Percentiles rank a stretch among this genome's conserved stretches.
phyloP scores from a whole-genome alignment of 2,888 invertebrate genomes.

The Cheilosia grossa region DNA sequence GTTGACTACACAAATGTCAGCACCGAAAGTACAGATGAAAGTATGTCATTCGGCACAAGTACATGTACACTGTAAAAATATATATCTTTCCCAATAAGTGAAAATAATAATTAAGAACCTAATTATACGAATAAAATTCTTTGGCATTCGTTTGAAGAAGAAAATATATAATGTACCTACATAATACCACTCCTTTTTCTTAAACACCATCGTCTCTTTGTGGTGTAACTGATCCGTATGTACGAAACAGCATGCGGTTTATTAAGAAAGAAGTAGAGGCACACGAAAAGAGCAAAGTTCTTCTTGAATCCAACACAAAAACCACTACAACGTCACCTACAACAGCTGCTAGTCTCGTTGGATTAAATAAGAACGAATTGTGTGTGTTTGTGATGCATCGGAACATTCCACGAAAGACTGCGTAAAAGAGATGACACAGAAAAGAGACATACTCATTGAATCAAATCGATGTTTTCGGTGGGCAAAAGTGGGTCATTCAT shows the following conservation, averaged over 20 bases:
- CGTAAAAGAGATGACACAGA: neutral
- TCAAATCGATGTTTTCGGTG: constrained; percentile 30
- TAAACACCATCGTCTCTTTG: neutral
- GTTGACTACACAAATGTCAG: too few relatives aligned
- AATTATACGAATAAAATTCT: too few relatives aligned
- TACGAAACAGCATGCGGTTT: constrained; percentile 14
- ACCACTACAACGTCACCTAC: neutral
- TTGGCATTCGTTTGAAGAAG: too few relatives aligned
- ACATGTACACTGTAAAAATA: too few relatives aligned
- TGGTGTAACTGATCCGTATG: constrained; percentile 5
- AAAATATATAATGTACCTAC: too few relatives aligned
- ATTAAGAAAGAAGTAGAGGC: constrained; percentile 21
- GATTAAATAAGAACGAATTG: neutral
- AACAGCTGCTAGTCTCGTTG: constrained; percentile 22
- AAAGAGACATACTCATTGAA: constrained; percentile 20
- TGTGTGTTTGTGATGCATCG: constrained; percentile 5
- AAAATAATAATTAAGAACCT: too few relatives aligned
- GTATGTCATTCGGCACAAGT: too few relatives aligned
- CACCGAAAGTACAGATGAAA: too few relatives aligned
- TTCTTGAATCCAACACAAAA: neutral
- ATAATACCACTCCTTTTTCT: too few relatives aligned
- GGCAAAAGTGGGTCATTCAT: constrained; percentile 19
- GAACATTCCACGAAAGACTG: constrained; percentile 23
- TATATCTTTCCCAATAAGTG: too few relatives aligned
- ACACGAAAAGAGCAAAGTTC: constrained; percentile 12